These are phyloP conservation scores for Operophtera brumata DNA, from an alignment of 2,888 invertebrate species.

Conservation along the genomic window DNA sequence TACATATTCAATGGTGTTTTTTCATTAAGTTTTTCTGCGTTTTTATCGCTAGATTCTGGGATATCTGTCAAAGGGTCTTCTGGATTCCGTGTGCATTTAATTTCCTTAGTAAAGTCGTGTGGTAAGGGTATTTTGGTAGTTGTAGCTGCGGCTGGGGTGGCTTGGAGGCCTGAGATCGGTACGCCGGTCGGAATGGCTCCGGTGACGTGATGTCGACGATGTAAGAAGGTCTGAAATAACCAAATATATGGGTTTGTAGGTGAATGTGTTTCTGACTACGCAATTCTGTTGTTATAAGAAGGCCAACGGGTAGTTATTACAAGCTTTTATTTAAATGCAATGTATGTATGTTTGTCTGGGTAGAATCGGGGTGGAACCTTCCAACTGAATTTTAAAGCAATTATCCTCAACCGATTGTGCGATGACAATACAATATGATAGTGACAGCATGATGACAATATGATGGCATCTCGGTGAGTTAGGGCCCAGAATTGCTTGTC, in stretches of 20 bases:
- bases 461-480: no score
- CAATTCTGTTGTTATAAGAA: no score
- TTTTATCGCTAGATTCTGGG: neutral
- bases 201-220: conserved; percentile 32
- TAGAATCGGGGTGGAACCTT: no score
- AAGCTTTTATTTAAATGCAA: no score
- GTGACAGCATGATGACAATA: no score
- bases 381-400: no score
- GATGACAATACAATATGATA: no score
- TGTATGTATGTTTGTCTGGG: no score
- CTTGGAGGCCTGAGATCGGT: conserved; percentile 38
- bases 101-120: conserved; percentile 49
- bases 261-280: neutral
- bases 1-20: conserved; percentile 35
- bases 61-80: conserved; percentile 9
- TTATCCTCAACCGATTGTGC: no score
- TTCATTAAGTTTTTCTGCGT: conserved; percentile 6
- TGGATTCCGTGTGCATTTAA: conserved; percentile 24
- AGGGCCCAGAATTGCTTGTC: no score
- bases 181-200: conserved; percentile 45
- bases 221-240: conserved; percentile 36
- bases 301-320: no score
- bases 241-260: neutral
- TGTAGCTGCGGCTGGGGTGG: conserved; percentile 8
- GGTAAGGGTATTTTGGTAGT: conserved; percentile 50